Conservation (phyloP, 2,888 invertebrate genomes). For the Trypoxylon attenuatum region DNA sequence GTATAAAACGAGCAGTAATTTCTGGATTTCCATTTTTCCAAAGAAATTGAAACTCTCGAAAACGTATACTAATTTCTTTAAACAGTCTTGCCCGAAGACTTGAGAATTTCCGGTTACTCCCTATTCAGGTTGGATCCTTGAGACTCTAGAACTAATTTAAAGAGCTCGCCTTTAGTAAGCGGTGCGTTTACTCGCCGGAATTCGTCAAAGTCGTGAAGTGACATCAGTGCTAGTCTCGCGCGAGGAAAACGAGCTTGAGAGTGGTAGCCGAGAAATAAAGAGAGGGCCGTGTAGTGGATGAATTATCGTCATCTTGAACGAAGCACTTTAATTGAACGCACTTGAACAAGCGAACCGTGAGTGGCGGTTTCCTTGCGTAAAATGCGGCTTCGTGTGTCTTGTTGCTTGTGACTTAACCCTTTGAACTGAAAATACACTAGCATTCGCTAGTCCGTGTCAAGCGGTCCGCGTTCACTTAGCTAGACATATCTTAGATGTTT, state of each 20-base stretch:
- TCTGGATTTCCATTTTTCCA: no score
- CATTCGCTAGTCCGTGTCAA: background rate
- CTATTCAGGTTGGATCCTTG: no score
- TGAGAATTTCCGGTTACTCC: no score
- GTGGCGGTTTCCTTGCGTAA: slow-evolving; percentile 44
- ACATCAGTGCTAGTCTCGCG: slow-evolving; percentile 44
- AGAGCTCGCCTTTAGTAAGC: slow-evolving; percentile 8
- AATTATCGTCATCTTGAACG: slow-evolving; percentile 20
- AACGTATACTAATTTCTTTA: no score
- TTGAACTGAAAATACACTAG: background rate
- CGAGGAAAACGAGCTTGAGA: background rate
- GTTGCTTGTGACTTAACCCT: background rate
- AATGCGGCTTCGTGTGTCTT: background rate
- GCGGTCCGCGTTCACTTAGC: background rate
- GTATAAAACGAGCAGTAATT: no score
- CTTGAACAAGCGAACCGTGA: slow-evolving; percentile 49
- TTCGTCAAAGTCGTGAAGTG: slow-evolving; percentile 39
- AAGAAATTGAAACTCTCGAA: no score
- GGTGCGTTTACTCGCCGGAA: slow-evolving; percentile 24
- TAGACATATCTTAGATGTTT: background rate
- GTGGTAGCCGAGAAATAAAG: slow-evolving; percentile 8
- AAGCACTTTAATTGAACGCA: slow-evolving; percentile 65
- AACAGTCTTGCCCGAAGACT: no score
- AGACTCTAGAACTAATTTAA: no score
- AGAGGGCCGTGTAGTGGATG: slow-evolving; percentile 8